Evolutionary conservation across 64 coral and sea anemone genomes (phyloP).

Genomic region (Montipora cactus): DNA sequence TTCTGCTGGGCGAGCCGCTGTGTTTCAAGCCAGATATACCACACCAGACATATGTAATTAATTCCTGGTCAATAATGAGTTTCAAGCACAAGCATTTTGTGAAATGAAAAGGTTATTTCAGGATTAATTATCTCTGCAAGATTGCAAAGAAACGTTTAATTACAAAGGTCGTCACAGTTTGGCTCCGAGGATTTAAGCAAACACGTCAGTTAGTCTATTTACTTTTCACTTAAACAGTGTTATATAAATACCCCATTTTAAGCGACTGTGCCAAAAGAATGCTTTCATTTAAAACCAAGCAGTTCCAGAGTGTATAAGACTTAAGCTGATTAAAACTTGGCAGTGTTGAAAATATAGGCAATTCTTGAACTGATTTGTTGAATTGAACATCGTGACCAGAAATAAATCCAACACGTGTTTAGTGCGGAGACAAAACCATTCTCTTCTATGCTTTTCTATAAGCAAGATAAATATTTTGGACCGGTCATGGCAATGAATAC

Average conservation of each 20-base stretch:
- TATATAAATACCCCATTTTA: background rate
- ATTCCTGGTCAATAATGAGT: background rate
- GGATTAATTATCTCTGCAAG: conserved; percentile 22
- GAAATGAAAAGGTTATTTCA: background rate
- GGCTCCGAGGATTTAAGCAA: background rate
- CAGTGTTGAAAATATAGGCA: background rate
- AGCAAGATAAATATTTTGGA: background rate
- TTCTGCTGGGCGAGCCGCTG: background rate
- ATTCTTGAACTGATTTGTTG: background rate
- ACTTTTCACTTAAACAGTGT: conserved; percentile 15
- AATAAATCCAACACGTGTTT: conserved; percentile 9
- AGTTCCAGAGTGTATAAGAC: background rate
- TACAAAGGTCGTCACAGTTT: conserved; percentile 31
- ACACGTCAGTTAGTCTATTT: conserved; percentile 18
- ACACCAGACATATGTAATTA: background rate
- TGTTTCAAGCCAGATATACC: background rate
- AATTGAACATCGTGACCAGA: background rate
- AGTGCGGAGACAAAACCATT: background rate
- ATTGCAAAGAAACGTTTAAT: conserved; percentile 21
- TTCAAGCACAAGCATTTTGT: background rate
- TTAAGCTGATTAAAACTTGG: background rate
- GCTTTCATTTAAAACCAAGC: background rate
- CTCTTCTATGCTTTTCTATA: background rate
- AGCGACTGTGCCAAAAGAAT: background rate
- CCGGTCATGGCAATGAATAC: background rate